Evolutionary conservation across 2,888 invertebrate genomes (phyloP), one percentile per base, ranked within the genome.

Genomic region (Chrysomela aeneicollis): DNA sequence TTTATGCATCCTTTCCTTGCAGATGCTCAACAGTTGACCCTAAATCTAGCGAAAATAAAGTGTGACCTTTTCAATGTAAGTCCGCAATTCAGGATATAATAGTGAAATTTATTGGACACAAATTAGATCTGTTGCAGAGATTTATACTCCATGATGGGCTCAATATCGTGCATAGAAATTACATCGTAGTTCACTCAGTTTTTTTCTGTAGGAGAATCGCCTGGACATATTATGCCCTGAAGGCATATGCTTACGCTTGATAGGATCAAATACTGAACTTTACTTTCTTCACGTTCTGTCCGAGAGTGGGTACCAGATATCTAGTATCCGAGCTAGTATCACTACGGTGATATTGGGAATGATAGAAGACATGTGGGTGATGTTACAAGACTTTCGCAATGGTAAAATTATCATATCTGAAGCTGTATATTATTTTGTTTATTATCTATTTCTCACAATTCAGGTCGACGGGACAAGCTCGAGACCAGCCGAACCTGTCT

Each of bases 121-220:
- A 77, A 77, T 77, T 77, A 77, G 77, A 77, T 73, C 74, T 74
- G 71, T 77, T 74, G 75, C 73, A 74, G 71, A 75, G 77, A 77
- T 77, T 77, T 77, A 77, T 77, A 67, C 60, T 69, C 69, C 72
- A 66, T 72, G 71, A 72, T 61, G 32, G 46, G 49, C 42, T 47
- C 18, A 8, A 15, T 42, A 42, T 42, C 42, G 42, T 42, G 42
- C 42, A 18, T 30, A 52, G 32, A 32, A 12, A 52, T 32, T 18
- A 18, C 26, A 32, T 32, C 52, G 32, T 22, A 52, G 52, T 52
- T 17, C 30, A 32, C 19, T 52, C 42, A 42, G n/a, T 3, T 2
- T 42, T 12, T 42, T 42, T 42, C 15, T 8, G 9, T 2, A 42
- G 42, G n/a, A 15, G 6, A 42, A 42, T 42, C 15, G 42, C 42